Percentiles rank a stretch among this genome's conserved stretches.
These are phyloP conservation scores for Dynastes maya DNA, from an alignment of 2,888 invertebrate genomes.

Conservation along the genomic window DNA sequence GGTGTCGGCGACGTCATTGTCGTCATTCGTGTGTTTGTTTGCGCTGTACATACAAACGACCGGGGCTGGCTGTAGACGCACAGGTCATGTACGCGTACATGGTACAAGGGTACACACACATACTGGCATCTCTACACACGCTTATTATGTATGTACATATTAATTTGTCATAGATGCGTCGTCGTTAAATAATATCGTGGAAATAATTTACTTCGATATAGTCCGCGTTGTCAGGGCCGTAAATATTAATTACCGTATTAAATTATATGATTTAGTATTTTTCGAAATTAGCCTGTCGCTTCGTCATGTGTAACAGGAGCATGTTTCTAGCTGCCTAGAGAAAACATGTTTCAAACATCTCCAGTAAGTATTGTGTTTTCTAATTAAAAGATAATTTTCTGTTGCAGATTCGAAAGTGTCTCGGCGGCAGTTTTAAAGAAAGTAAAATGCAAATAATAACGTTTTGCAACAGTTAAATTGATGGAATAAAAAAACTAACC, in stretches of 20 bases:
- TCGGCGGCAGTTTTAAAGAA: too few species aligned
- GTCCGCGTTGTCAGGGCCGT: slow-evolving; percentile 24
- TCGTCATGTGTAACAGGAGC: too few species aligned
- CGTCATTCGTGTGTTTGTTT: slow-evolving; percentile 9
- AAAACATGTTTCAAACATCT: too few species aligned
- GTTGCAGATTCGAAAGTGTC: too few species aligned
- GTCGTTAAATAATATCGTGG: slow-evolving; percentile 40
- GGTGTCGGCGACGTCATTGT: slow-evolving; percentile 27
- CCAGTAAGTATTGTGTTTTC: too few species aligned
- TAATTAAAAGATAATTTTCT: too few species aligned
- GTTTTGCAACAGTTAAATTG: too few species aligned
- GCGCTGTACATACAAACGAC: too few species aligned
- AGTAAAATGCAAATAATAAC: too few species aligned
- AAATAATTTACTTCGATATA: slow-evolving; percentile 37
- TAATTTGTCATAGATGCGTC: slow-evolving; percentile 42
- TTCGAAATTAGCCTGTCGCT: slow-evolving; percentile 6
- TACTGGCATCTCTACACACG: background rate
- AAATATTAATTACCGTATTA: slow-evolving; percentile 40
- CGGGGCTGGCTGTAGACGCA: background rate
- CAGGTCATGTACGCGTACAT: background rate
- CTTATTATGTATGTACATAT: slow-evolving; percentile 38
- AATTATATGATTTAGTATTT: slow-evolving; percentile 38
- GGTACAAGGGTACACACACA: too few species aligned
- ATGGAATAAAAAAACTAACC: too few species aligned
- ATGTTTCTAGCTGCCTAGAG: too few species aligned